Evolutionary conservation across 2,888 invertebrate genomes (phyloP).

Genomic region (Dinocampus coccinellae): DNA sequence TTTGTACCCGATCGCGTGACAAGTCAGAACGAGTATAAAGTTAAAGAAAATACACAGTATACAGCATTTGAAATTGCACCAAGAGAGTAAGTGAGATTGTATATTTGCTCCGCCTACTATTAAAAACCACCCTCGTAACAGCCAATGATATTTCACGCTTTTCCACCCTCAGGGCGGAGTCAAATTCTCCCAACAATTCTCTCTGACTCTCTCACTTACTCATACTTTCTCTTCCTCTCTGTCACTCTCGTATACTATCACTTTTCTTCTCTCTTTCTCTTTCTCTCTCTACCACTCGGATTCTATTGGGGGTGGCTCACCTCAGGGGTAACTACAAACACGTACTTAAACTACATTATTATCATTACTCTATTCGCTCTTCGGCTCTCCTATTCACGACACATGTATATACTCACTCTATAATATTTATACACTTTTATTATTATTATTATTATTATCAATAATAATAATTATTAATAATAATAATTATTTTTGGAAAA

Average conservation of each 20-base stretch:
- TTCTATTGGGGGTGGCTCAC: constrained; percentile 60
- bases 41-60: neutral
- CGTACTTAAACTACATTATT: constrained; percentile 67
- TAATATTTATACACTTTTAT: neutral
- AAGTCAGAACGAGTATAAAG: neutral
- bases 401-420: neutral
- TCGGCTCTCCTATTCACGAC: neutral
- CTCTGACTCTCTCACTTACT: neutral
- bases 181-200: constrained; percentile 26
- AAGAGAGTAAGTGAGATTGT: constrained; percentile 41
- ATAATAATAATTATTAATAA: too few relatives aligned
- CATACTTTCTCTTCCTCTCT: constrained; percentile 10
- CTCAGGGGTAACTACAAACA: constrained; percentile 69
- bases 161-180: constrained; percentile 43
- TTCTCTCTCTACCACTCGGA: constrained; percentile 11
- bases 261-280: constrained; percentile 7
- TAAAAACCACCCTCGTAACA: constrained; percentile 52
- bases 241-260: constrained; percentile 29
- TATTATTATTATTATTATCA: too few relatives aligned
- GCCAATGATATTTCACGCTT: constrained; percentile 44
- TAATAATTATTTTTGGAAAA: too few relatives aligned
- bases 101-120: constrained; percentile 60
- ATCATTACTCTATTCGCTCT: constrained; percentile 48
- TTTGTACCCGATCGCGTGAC: neutral
- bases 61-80: neutral